Evolutionary conservation across 2,888 invertebrate genomes (phyloP).

Genomic region (Epinotia nisella): DNA sequence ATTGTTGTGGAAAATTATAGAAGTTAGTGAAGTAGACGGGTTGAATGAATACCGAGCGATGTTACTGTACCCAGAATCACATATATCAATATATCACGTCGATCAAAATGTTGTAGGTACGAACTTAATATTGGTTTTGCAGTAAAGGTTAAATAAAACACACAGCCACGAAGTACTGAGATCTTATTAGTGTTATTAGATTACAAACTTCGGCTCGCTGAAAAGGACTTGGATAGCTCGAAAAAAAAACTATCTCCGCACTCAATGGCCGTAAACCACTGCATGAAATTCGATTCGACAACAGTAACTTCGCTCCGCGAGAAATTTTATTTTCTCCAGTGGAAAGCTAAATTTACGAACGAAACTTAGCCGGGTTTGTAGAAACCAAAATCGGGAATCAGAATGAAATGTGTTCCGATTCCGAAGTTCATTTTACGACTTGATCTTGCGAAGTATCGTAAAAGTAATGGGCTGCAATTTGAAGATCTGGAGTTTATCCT

Average conservation of each 20-base stretch:
- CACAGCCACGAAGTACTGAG: not conserved
- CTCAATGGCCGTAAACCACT: conserved; percentile 54
- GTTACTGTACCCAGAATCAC: not conserved
- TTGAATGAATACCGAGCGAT: not conserved
- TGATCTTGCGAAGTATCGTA: conserved; percentile 49
- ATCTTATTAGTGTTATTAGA: conserved; percentile 1
- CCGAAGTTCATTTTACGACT: conserved; percentile 52
- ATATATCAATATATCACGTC: not conserved
- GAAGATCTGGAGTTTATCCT: conserved; percentile 49
- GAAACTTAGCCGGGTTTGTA: conserved; percentile 44
- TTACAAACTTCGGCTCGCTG: conserved; percentile 6
- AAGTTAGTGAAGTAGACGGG: conserved; percentile 6
- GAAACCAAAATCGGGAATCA: conserved; percentile 53
- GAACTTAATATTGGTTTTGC: no score
- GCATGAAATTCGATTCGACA: conserved; percentile 57
- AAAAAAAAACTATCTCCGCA: conserved; percentile 34
- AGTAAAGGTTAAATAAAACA: not conserved
- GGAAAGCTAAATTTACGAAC: conserved; percentile 49
- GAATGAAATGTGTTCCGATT: conserved; percentile 49
- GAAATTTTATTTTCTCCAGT: conserved; percentile 54
- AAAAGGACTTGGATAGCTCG: conserved; percentile 12
- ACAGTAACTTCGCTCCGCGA: conserved; percentile 50
- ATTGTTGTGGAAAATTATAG: conserved; percentile 16
- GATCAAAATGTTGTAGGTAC: not conserved
- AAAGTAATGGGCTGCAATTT: conserved; percentile 51